Evolutionary conservation across 2,797 vertebrate species (phyloP).

Genomic region (Chaenodraco wilsoni): DNA sequence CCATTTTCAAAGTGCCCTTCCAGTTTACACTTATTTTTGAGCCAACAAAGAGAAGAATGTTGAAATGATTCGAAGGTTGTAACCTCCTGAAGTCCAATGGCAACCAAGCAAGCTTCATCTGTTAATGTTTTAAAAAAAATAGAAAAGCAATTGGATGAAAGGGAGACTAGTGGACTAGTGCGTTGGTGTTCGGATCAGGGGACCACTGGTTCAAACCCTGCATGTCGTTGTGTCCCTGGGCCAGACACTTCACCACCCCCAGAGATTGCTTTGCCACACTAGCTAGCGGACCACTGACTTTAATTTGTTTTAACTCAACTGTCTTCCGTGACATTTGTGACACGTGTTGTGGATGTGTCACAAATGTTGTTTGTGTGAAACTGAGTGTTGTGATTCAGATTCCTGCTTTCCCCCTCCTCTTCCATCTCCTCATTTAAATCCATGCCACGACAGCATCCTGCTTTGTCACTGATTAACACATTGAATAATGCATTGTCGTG

Average conservation of each 20-base stretch:
- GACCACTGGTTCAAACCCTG: too few relatives aligned
- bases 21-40: too few relatives aligned
- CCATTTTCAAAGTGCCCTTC: too few relatives aligned
- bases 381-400: constrained; percentile 34
- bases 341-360: constrained; percentile 30
- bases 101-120: neutral
- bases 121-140: neutral
- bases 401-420: constrained; percentile 8
- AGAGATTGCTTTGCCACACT: too few relatives aligned
- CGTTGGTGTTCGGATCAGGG: too few relatives aligned
- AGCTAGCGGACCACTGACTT: neutral
- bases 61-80: neutral
- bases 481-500: constrained; percentile 43
- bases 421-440: constrained; percentile 35
- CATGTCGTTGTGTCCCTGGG: too few relatives aligned
- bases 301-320: constrained; percentile 15
- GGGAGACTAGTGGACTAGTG: too few relatives aligned
- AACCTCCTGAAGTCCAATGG: neutral
- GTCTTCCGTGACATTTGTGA: constrained; percentile 52
- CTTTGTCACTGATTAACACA: constrained; percentile 36
- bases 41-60: too few relatives aligned
- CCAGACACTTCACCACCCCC: too few relatives aligned
- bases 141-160: neutral
- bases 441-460: constrained; percentile 25
- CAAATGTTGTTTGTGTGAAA: constrained; percentile 39